These are phyloP conservation scores for Parotocinclus haroldoi DNA, from an alignment of 2,797 vertebrate species.

Conservation along the genomic window DNA sequence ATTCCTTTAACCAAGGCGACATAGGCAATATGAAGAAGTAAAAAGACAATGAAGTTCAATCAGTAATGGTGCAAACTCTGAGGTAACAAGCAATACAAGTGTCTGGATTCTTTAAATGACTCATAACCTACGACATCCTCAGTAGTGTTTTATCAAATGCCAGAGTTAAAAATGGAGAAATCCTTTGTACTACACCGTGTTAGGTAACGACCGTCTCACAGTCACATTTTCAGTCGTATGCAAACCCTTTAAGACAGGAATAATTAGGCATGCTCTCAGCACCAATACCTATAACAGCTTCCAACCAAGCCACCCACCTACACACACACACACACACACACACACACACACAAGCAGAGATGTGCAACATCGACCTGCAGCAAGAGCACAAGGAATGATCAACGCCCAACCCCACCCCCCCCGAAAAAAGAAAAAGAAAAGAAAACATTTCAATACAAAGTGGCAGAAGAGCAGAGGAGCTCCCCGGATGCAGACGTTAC, in stretches of 20 bases:
- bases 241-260: conserved; percentile 38
- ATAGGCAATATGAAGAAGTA: conserved; percentile 70
- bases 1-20: conserved; percentile 71
- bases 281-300: conserved; percentile 40
- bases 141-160: conserved; percentile 64
- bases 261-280: conserved; percentile 53
- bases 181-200: conserved; percentile 43
- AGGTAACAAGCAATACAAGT: conserved; percentile 55
- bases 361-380: conserved; percentile 46
- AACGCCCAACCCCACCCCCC: conserved; percentile 28
- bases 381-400: conserved; percentile 41
- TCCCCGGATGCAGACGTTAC: conserved; percentile 20
- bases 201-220: conserved; percentile 53
- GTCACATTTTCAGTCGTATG: conserved; percentile 41
- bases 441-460: conserved; percentile 56
- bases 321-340: conserved; percentile 54
- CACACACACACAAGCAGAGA: conserved; percentile 55
- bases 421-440: too few relatives aligned
- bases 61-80: conserved; percentile 58
- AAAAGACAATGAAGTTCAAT: conserved; percentile 63
- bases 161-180: conserved; percentile 31
- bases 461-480: conserved; percentile 44
- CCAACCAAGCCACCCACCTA: conserved; percentile 38
- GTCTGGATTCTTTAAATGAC: conserved; percentile 53
- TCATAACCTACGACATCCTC: conserved; percentile 56